Evolutionary conservation across 1,140 invertebrate genomes (phyloP).

Genomic region (Leptinotarsa texana): DNA sequence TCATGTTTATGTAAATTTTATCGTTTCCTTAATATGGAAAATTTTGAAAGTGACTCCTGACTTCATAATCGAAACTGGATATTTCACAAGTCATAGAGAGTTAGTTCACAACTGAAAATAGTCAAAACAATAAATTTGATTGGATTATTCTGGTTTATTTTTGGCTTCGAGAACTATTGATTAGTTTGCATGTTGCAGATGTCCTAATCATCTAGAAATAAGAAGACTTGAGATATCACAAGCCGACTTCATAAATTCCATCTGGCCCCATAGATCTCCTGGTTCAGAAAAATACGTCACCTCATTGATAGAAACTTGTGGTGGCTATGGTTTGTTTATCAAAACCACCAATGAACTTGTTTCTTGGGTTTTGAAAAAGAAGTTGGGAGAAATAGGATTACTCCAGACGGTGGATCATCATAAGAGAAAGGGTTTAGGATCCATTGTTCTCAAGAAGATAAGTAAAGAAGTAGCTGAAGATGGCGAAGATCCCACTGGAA

Average conservation of each 20-base stretch:
- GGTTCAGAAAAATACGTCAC: background rate
- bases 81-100: too few relatives aligned
- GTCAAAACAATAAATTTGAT: too few relatives aligned
- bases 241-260: background rate
- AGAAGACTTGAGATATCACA: background rate
- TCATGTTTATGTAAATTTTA: too few relatives aligned
- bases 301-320: background rate
- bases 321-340: background rate
- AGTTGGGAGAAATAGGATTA: background rate
- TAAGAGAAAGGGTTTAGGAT: background rate
- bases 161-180: too few relatives aligned
- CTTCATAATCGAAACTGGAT: too few relatives aligned
- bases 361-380: background rate
- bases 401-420: background rate
- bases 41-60: too few relatives aligned
- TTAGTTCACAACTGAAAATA: too few relatives aligned
- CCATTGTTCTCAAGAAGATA: background rate
- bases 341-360: constrained; percentile 1
- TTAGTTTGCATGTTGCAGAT: background rate
- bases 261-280: background rate
- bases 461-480: constrained; percentile 1
- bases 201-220: background rate
- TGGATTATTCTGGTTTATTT: too few relatives aligned
- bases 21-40: too few relatives aligned
- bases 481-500: background rate